Conservation (phyloP, 1,140 invertebrate genomes). For the Lordiphosa stackelbergi region DNA sequence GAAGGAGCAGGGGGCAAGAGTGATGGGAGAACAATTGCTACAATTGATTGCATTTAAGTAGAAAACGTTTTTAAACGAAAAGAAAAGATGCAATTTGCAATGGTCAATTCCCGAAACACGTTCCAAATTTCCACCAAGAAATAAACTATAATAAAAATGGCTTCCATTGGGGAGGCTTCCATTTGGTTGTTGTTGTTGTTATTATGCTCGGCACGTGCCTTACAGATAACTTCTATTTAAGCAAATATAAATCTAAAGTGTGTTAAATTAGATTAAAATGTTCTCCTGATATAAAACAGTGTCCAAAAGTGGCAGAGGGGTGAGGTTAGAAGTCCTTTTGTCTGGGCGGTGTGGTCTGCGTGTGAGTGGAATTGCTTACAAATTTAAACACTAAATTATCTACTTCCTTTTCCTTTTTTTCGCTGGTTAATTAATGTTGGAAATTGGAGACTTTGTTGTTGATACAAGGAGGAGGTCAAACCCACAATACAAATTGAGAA, state of each 20-base stretch:
- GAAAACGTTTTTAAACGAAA: slow-evolving; percentile 22
- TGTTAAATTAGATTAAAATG: slow-evolving; percentile 75
- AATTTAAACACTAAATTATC: slow-evolving; percentile 23
- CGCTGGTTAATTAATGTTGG: slow-evolving; percentile 49
- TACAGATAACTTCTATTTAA: slow-evolving; percentile 73
- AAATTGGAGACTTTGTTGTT: slow-evolving; percentile 42
- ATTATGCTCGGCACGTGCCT: slow-evolving; percentile 61
- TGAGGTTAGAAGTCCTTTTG: not conserved
- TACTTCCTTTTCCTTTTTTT: slow-evolving; percentile 6
- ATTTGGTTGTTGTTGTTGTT: slow-evolving; percentile 29
- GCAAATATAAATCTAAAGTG: slow-evolving; percentile 75
- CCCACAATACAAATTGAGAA: slow-evolving; percentile 7
- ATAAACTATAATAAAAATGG: slow-evolving; percentile 71
- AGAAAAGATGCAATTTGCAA: slow-evolving; percentile 41
- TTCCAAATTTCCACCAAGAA: slow-evolving; percentile 39
- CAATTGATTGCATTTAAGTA: slow-evolving; percentile 66
- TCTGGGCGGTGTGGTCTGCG: not conserved
- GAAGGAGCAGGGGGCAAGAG: not conserved
- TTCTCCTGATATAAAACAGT: slow-evolving; percentile 66
- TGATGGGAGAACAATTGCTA: slow-evolving; percentile 30
- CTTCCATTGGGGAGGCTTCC: slow-evolving; percentile 19
- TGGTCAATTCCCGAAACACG: slow-evolving; percentile 31
- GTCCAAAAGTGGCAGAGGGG: slow-evolving; percentile 7
- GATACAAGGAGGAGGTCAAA: slow-evolving; percentile 5
- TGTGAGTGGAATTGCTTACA: slow-evolving; percentile 20